Percentiles rank a stretch among this genome's conserved stretches.
phyloP scores from a whole-genome alignment of 2,888 invertebrate genomes.

The Nemoura dubitans region DNA sequence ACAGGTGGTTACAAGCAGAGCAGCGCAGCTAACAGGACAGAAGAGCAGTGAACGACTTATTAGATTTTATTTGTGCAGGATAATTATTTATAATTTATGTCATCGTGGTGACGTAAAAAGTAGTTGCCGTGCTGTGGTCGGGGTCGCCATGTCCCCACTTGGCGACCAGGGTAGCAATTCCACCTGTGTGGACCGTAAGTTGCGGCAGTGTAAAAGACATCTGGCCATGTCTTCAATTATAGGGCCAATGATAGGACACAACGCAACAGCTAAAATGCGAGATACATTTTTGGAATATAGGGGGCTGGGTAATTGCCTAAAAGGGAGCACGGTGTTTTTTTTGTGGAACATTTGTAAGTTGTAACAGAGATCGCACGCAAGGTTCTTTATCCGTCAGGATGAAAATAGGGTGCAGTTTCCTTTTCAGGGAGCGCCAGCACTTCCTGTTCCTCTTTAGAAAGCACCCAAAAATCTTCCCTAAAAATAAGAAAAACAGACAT shows the following conservation, averaged over 20 bases:
- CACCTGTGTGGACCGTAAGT: conserved; percentile 20
- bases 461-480: not conserved
- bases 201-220: not conserved
- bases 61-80: conserved; percentile 18
- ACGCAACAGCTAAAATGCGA: not conserved
- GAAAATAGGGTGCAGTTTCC: not conserved
- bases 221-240: not conserved
- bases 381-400: not conserved
- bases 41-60: conserved; percentile 18
- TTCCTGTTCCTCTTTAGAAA: not conserved
- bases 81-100: conserved; percentile 35
- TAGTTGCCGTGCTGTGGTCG: conserved; percentile 13
- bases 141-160: not conserved
- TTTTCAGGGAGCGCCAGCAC: not conserved
- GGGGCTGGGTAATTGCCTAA: not conserved
- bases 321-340: not conserved
- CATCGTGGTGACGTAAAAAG: not conserved
- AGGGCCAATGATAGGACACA: too few relatives aligned
- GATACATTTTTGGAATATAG: not conserved
- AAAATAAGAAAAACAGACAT: not conserved
- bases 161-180: conserved; percentile 5
- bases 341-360: not conserved
- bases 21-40: not conserved
- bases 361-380: not conserved
- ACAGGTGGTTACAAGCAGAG: conserved; percentile 3